Conservation (phyloP, 2,888 invertebrate genomes). For the Hyppa rectilinea region DNA sequence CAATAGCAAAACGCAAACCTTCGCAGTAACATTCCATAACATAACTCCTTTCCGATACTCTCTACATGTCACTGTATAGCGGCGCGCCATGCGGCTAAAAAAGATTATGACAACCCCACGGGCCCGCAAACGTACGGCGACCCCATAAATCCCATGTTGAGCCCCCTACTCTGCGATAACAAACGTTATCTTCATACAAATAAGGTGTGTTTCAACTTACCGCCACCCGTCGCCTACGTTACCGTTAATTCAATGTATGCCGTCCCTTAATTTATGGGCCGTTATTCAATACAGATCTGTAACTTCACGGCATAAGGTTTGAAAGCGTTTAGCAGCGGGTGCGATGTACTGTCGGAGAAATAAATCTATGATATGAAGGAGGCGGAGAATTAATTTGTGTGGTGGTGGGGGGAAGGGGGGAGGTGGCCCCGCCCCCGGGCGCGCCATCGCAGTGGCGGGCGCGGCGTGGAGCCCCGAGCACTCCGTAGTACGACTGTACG, state of each 20-base stretch:
- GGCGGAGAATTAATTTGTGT: constrained; percentile 88
- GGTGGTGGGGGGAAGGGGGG: constrained; percentile 82
- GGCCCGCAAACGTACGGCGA: constrained; percentile 81
- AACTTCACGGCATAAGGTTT: constrained; percentile 85
- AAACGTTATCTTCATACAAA: constrained; percentile 70
- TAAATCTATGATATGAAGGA: constrained; percentile 91
- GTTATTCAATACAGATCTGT: constrained; percentile 87
- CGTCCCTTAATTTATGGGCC: constrained; percentile 86
- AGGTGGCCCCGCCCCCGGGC: constrained; percentile 82
- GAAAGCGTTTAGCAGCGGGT: constrained; percentile 84
- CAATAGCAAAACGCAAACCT: constrained; percentile 52
- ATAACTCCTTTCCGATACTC: constrained; percentile 81
- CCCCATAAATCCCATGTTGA: constrained; percentile 83
- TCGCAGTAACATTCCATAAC: constrained; percentile 79
- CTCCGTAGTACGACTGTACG: constrained; percentile 61
- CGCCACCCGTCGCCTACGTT: constrained; percentile 75
- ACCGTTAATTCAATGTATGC: constrained; percentile 88
- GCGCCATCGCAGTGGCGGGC: constrained; percentile 88
- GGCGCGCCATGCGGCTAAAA: constrained; percentile 87
- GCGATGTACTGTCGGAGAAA: constrained; percentile 84
- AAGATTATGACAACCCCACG: constrained; percentile 89
- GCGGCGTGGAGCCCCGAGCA: constrained; percentile 64
- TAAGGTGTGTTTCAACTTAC: constrained; percentile 78
- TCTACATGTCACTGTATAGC: constrained; percentile 82
- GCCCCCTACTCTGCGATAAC: constrained; percentile 69